A percentile compares a stretch with the other conserved stretches of the same genome.
Evolutionary conservation across 2,113 vertebrate genomes (phyloP).

Genomic region (Gnathonemus echidnorhynchus): DNA sequence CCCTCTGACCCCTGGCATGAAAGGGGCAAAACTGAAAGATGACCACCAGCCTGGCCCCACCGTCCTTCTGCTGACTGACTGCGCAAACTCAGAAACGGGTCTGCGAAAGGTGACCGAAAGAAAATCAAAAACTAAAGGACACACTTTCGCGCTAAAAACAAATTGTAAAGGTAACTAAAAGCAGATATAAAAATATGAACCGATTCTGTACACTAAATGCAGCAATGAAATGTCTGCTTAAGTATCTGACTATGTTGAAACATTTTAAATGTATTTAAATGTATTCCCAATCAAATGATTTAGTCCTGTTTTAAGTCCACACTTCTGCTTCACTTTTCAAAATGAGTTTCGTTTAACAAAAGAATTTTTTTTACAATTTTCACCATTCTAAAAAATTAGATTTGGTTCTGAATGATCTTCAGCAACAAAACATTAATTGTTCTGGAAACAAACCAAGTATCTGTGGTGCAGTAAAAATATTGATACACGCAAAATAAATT

Average conservation of each 20-base stretch:
- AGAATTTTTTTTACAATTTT: not conserved
- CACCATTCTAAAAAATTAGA: not conserved
- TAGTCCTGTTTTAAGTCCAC: not conserved
- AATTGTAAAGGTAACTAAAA: not conserved
- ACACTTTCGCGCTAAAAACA: not conserved
- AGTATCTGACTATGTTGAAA: not conserved
- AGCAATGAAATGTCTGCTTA: not conserved
- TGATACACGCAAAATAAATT: not conserved
- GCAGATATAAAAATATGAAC: not conserved
- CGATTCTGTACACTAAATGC: not conserved
- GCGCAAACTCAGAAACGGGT: constrained; percentile 45
- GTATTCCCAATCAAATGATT: not conserved
- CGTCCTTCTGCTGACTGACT: constrained; percentile 67
- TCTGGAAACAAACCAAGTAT: not conserved
- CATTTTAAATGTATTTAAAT: not conserved
- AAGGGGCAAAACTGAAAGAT: constrained; percentile 73
- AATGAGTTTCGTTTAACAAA: not conserved
- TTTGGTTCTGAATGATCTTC: not conserved
- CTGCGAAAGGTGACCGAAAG: not conserved
- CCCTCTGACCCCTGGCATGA: constrained; percentile 70
- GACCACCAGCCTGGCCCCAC: constrained; percentile 65
- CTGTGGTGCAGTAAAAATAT: not conserved
- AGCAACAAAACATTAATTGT: not conserved
- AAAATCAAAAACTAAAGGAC: not conserved
- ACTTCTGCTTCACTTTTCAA: not conserved